Evolutionary conservation across 2,113 vertebrate genomes (phyloP).

Genomic region (Columba livia): DNA sequence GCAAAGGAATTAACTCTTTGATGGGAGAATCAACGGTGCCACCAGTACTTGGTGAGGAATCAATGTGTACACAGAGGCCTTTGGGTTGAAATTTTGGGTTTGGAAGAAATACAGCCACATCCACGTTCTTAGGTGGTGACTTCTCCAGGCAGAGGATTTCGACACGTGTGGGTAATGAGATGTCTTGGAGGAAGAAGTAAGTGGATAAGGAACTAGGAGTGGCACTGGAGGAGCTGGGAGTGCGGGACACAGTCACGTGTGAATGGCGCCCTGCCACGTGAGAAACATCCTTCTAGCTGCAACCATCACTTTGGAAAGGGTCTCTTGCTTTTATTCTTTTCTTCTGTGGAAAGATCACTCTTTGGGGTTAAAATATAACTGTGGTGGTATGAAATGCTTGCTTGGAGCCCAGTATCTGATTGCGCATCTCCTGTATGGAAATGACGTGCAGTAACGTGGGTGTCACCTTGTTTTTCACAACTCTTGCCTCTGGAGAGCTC

Average conservation of each 20-base stretch:
- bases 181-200: neutral
- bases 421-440: neutral
- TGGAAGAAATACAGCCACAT: neutral
- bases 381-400: neutral
- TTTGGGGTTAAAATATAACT: neutral
- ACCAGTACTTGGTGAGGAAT: neutral
- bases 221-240: neutral
- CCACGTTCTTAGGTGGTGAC: rapidly evolving
- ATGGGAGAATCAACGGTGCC: neutral
- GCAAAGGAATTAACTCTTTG: neutral
- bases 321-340: rapidly evolving
- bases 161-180: neutral
- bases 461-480: neutral
- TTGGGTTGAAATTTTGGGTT: neutral
- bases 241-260: rapidly evolving
- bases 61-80: neutral
- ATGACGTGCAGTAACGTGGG: neutral
- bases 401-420: neutral
- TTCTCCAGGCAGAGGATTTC: neutral
- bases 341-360: neutral
- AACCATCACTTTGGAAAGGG: neutral
- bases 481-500: neutral
- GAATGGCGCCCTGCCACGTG: neutral
- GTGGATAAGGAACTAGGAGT: neutral
- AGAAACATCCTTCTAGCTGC: neutral